Conservation (phyloP, 2,797 vertebrate species). For the Crocodylus rhombifer region DNA sequence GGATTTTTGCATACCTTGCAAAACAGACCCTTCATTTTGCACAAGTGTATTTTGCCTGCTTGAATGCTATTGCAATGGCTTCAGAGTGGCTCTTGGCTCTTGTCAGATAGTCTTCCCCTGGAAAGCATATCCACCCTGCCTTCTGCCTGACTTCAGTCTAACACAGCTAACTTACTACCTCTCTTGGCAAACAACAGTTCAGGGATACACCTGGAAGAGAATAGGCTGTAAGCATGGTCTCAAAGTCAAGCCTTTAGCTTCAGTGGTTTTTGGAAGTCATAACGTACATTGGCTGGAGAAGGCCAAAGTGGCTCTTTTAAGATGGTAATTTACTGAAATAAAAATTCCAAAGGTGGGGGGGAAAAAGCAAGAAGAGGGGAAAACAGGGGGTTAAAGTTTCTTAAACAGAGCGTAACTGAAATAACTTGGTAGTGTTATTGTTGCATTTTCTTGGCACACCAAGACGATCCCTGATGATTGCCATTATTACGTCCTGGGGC, state of each 20-base stretch:
- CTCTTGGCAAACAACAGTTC: no score
- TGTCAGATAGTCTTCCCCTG: neutral
- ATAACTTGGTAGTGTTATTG: neutral
- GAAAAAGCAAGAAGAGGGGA: neutral
- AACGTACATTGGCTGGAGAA: neutral
- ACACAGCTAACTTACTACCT: no score
- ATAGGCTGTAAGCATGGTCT: neutral
- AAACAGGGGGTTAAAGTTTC: neutral
- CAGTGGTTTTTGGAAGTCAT: neutral
- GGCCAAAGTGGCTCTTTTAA: neutral
- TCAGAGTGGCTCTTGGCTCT: constrained; percentile 2
- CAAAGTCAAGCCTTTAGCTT: neutral
- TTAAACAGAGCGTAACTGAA: neutral
- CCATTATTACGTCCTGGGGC: neutral
- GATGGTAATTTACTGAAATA: neutral
- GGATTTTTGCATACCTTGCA: constrained; percentile 32
- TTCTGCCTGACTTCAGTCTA: neutral
- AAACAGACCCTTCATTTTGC: constrained; percentile 34
- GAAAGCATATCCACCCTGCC: neutral
- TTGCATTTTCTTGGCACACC: neutral
- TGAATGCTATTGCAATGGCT: neutral
- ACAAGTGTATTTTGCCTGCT: neutral
- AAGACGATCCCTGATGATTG: neutral
- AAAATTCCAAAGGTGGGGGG: neutral
- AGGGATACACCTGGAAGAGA: neutral